Evolutionary conservation across 2,113 vertebrate genomes (phyloP), one percentile per base, ranked within the genome.

Genomic region (Rhagologus leucostigma): DNA sequence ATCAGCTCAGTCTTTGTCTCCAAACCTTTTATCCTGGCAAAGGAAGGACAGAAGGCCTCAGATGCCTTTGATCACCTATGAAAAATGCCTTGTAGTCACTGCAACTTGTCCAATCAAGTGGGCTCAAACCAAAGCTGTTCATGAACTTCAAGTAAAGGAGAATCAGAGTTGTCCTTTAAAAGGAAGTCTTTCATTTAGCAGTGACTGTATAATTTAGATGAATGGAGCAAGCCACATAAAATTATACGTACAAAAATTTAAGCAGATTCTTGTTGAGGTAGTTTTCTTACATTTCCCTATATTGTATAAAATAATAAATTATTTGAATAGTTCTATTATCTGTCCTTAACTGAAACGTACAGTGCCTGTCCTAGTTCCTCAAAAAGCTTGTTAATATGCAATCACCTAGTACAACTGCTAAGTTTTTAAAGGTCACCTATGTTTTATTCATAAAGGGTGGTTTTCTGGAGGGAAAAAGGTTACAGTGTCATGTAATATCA

Each of bases 341-440:
- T 97, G 75, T 96, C 97, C 97, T 98, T 98, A 98, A 98, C 98
- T 97, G 98, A 98, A 98, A 98, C 90, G 33, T 97, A 98, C 97
- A 97, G 95, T 83, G 97, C 97, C 98, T 98, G 98, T 98, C 98
- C 98, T 96, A 96, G 95, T 97, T 98, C 98, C 97, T 98, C 98
- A 98, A 98, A 98, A 98, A 98, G 97, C 98, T 98, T 98, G 98
- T 98, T 98, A 98, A 98, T 98, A 98, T 98, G 98, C 98, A 98
- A 98, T 98, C 98, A 98, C 98, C 98, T 98, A 97, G 98, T 98
- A 98, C 97, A 98, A 98, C 97, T 97, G 98, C 98, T 98, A 98
- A 98, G 98, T 98, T 98, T 98, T 98, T 98, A 98, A 98, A 98
- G 98, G 98, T 98, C 98, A 98, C 81, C 98, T 89, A 98, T 98